phyloP scores from a whole-genome alignment of 2,888 invertebrate species.

The Aphodius granarius region DNA sequence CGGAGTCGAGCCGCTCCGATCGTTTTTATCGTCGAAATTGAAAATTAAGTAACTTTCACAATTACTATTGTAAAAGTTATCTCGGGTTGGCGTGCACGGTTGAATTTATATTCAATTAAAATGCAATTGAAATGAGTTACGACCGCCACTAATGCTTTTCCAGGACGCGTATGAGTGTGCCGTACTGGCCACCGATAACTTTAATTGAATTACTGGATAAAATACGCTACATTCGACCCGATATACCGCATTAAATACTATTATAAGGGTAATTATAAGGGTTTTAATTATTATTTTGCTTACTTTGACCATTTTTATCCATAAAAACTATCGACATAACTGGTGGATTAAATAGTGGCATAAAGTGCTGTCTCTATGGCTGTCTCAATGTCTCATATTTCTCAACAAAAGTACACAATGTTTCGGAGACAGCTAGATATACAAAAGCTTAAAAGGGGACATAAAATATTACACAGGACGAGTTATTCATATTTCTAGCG shows the following conservation, averaged over 20 bases:
- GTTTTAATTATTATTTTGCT: too few species aligned
- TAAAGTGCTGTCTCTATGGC: too few species aligned
- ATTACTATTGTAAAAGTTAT: conserved; percentile 24
- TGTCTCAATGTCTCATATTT: too few species aligned
- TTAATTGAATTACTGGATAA: not conserved
- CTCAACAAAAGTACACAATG: too few species aligned
- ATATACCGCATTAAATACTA: too few species aligned
- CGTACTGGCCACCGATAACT: not conserved
- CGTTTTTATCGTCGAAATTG: conserved; percentile 25
- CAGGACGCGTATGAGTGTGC: not conserved
- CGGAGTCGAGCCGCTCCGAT: conserved; percentile 6
- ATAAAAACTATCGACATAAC: too few species aligned
- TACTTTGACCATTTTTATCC: too few species aligned
- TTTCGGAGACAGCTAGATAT: too few species aligned
- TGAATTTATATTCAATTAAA: conserved; percentile 24
- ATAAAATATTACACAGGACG: not conserved
- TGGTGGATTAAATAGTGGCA: too few species aligned
- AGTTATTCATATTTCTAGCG: not conserved
- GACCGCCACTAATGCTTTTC: not conserved
- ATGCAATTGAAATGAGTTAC: conserved; percentile 20
- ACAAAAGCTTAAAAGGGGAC: too few species aligned
- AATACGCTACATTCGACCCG: not conserved
- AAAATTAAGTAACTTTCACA: conserved; percentile 26
- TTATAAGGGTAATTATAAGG: too few species aligned
- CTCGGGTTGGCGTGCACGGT: conserved; percentile 6